Evolutionary conservation across 2,113 vertebrate genomes (phyloP), one percentile per base, ranked within the genome.

Genomic region (Morone chrysops): DNA sequence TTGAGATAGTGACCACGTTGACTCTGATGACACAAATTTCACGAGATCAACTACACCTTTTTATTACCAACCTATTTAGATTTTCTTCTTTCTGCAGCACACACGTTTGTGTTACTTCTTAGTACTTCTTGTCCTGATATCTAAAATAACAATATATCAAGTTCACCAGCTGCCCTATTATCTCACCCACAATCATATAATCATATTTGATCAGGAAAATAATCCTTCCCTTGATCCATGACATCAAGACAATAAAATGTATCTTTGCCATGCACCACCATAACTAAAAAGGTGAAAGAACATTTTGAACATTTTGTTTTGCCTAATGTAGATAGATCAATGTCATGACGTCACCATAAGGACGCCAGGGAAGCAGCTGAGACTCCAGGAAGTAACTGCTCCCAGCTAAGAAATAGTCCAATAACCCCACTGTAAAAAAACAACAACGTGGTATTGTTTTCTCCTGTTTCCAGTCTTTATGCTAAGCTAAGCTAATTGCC

Each of bases 201-300:
- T 54, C 38, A 63, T 75, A 51, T 75, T 75, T n/a, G 18, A 74
- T 56, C 12, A 70, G 20, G 17, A 11, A 57, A 57, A 56, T 56
- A 0, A 71, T 57, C 7, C 5, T 13, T 22, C 13, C 50, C 16
- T 31, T 14, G 20, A 70, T 41, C 51, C 5, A 31, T 53, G 47
- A 74, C 48, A 31, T 13, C 60, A 54, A 51, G 16, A 45, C n/a
- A 45, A 43, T 54, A 53, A 63, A 63, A 13, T 14, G 12, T 0
- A 43, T 75, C 36, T 22, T 20, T 18, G 3, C 11, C 45, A 43
- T 20, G 38, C 7, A 9, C 31, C 47, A 31, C 3, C n/a, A 20
- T 45, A 13, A 56, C 12, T 20, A 56, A 13, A 56, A 16, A 14
- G 11, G 68, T 22, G 40, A 38, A 20, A 31, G 20, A 31, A 2